Percentiles rank a stretch among this genome's conserved stretches.
These are phyloP conservation scores for Cryptosula pallasiana DNA, from an alignment of 2,888 invertebrate species.

Conservation along the genomic window DNA sequence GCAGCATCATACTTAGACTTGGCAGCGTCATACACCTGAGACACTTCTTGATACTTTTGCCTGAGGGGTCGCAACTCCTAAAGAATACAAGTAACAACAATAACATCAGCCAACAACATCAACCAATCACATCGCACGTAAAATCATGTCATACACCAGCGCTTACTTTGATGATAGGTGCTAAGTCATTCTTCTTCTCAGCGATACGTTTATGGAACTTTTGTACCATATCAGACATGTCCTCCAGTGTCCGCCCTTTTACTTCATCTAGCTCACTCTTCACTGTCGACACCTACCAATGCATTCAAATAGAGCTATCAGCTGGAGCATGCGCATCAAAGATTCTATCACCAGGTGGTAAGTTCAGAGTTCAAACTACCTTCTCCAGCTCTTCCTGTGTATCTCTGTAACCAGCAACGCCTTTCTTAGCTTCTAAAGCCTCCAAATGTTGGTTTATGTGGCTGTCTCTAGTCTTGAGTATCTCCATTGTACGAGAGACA, in stretches of 20 bases:
- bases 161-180: constrained; percentile 56
- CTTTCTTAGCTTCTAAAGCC: constrained; percentile 43
- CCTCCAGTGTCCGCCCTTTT: constrained; percentile 57
- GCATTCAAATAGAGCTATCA: too few species aligned
- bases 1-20: constrained; percentile 66
- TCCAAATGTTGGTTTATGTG: constrained; percentile 59
- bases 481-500: constrained; percentile 68
- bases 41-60: constrained; percentile 57
- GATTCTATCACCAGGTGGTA: too few species aligned
- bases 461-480: constrained; percentile 60
- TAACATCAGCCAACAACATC: too few species aligned
- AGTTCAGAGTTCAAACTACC: too few species aligned
- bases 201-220: constrained; percentile 59
- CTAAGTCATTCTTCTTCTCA: constrained; percentile 62
- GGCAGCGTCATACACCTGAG: constrained; percentile 61
- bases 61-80: constrained; percentile 63
- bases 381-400: constrained; percentile 61
- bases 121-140: too few species aligned
- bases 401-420: constrained; percentile 56
- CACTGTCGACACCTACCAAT: constrained; percentile 56
- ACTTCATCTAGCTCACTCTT: constrained; percentile 57
- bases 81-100: neutral
- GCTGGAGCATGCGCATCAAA: too few species aligned
- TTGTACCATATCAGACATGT: constrained; percentile 58
- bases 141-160: too few species aligned